A percentile compares a stretch with the other conserved stretches of the same genome.
These are phyloP conservation scores for Gambusia yucatana DNA, from an alignment of 2,797 vertebrate genomes.

Conservation along the genomic window DNA sequence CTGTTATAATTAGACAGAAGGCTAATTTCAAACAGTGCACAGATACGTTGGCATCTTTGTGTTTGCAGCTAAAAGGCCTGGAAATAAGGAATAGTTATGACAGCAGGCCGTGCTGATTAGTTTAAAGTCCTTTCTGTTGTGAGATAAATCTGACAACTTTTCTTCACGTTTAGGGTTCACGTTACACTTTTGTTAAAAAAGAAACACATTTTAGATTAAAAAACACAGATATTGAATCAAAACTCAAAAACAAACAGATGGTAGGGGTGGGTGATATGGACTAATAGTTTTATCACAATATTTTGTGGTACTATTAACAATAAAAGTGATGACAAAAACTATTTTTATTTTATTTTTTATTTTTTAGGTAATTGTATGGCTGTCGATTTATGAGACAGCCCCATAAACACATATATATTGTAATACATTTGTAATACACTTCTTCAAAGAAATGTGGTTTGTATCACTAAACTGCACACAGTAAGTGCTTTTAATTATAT, in stretches of 20 bases:
- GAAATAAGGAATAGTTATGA: conserved; percentile 21
- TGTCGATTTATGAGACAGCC: no score
- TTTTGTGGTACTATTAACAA: no score
- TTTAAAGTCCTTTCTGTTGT: conserved; percentile 40
- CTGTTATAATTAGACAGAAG: conserved; percentile 19
- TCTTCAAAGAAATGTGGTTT: no score
- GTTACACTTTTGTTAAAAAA: not conserved
- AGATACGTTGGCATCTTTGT: not conserved
- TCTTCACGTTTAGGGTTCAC: conserved; percentile 8
- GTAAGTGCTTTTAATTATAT: no score
- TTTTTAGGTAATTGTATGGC: no score
- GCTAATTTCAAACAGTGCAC: conserved; percentile 4
- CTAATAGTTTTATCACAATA: no score
- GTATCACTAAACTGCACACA: no score
- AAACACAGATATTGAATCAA: not conserved
- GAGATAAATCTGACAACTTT: conserved; percentile 17
- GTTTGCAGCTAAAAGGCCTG: conserved; percentile 19
- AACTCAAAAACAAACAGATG: conserved; percentile 20
- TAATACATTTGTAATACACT: no score
- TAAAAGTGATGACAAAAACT: no score
- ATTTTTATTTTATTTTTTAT: no score
- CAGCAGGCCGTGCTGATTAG: conserved; percentile 22
- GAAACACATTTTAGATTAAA: not conserved
- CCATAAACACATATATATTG: no score
- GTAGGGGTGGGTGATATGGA: not conserved